Percentiles rank a stretch among this genome's conserved stretches.
These are phyloP conservation scores for Drosophila sordidapex DNA, from an alignment of 2,888 invertebrate species.

Conservation along the genomic window DNA sequence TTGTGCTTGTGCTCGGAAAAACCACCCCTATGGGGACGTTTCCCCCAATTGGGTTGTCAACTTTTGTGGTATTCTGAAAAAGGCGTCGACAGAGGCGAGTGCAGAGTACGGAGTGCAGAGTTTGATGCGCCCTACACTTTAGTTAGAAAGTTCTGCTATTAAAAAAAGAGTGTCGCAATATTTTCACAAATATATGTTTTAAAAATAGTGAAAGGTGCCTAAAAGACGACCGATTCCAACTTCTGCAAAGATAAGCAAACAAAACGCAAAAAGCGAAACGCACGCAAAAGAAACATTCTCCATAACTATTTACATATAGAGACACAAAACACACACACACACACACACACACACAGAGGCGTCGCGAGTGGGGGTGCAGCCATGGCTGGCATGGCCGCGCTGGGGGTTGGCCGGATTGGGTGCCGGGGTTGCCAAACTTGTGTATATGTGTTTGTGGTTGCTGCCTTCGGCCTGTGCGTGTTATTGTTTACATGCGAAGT, in stretches of 20 bases:
- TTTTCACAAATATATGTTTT: not conserved
- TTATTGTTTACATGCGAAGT: constrained; percentile 76
- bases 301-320: constrained; percentile 48
- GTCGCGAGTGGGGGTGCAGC: constrained; percentile 29
- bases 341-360: constrained; percentile 34
- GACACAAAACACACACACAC: constrained; percentile 33
- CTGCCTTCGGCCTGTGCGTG: constrained; percentile 66
- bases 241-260: constrained; percentile 8
- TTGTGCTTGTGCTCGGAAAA: constrained; percentile 49
- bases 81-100: constrained; percentile 74
- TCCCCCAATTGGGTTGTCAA: constrained; percentile 54
- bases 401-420: constrained; percentile 28
- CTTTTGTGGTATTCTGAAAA: constrained; percentile 71
- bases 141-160: constrained; percentile 14
- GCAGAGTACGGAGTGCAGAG: constrained; percentile 29
- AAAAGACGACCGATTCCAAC: constrained; percentile 5
- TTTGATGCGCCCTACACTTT: constrained; percentile 30
- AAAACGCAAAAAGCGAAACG: constrained; percentile 13
- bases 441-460: constrained; percentile 25
- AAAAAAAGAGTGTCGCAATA: constrained; percentile 1
- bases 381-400: constrained; percentile 50
- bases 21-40: constrained; percentile 72
- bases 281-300: constrained; percentile 17
- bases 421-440: constrained; percentile 31
- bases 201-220: constrained; percentile 31